Base-by-base conservation (phyloP, 92 coral and sea anemone genomes). In the Virgularia gustaviana region DNA sequence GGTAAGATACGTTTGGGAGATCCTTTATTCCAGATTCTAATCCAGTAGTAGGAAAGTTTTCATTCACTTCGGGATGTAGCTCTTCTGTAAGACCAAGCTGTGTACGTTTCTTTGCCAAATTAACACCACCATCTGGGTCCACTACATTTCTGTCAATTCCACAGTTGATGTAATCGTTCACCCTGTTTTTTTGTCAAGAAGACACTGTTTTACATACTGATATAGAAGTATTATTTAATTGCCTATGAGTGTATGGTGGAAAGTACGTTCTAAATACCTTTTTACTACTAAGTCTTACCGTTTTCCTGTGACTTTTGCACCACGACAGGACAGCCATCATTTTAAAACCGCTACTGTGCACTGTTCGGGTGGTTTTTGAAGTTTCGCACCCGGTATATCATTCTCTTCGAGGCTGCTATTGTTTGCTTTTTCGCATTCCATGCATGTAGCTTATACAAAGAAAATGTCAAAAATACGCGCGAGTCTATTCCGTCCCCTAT, bases 111-210 rank as follows among this genome's bases (percentile, higher is more conserved):
- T 51, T 59, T 24, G 81, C 81, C 28, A 73, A 28, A 53, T 80
- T 80, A 10, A 73, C 28, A 25, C 81, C 85, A 39, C 72, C 64
- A 73, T 80, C 85, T 27, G 85, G 85, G 53, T 80, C 81, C 42
- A 74, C 60, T 39, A 80, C 47, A 25, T 61, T 72, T 32, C 63
- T 61, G 37, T 75, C 74, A 22, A 80, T 51, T 11, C 85, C 55
- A 73, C 73, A 72, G 43, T 72, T 25, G 33, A 73, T 60, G 75
- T 61, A 74, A 36, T 75, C 49, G 25, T 75, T 80, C 47, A 80
- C 81, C 43, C 75, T 77, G 35, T 53, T 43, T 43, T 16, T 43
- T 13, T n/a, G n/a, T n/a, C n/a, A n/a, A n/a, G n/a, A n/a, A n/a
- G n/a, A n/a, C n/a, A n/a, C n/a, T n/a, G n/a, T n/a, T n/a, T n/a